Evolutionary conservation across 2,797 vertebrate genomes (phyloP).

Genomic region (Decapterus maruadsi): DNA sequence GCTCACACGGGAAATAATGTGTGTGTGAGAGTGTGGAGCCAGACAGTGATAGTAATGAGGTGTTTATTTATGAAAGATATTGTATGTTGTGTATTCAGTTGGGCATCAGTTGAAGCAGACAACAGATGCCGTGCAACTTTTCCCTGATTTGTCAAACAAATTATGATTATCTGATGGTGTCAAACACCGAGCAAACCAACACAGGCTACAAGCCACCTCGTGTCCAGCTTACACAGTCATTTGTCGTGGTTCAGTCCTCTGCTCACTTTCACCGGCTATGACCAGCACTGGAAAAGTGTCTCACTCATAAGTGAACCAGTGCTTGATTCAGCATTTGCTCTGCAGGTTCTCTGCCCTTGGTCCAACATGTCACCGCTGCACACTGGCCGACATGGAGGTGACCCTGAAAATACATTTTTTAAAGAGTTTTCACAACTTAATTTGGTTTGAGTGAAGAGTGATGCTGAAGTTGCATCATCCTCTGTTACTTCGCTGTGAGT

Average conservation of each 20-base stretch:
- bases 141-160: slow-evolving; percentile 55
- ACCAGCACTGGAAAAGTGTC: slow-evolving; percentile 16
- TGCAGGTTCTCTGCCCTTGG: not conserved
- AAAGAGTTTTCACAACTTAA: slow-evolving; percentile 21
- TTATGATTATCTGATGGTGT: slow-evolving; percentile 40
- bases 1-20: slow-evolving; percentile 36
- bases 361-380: slow-evolving; percentile 6
- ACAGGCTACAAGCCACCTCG: slow-evolving; percentile 13
- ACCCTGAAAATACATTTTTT: slow-evolving; percentile 14
- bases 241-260: slow-evolving; percentile 1
- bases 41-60: slow-evolving; percentile 60
- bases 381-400: slow-evolving; percentile 33
- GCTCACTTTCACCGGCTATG: slow-evolving; percentile 27
- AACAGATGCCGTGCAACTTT: slow-evolving; percentile 48
- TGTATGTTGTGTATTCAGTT: slow-evolving; percentile 60
- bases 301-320: slow-evolving; percentile 1
- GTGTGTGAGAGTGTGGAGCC: slow-evolving; percentile 23
- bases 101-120: slow-evolving; percentile 49
- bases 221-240: slow-evolving; percentile 11
- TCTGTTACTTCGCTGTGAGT: slow-evolving; percentile 3
- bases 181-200: slow-evolving; percentile 19
- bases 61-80: slow-evolving; percentile 53
- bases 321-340: not conserved
- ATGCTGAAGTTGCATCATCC: slow-evolving; percentile 31
- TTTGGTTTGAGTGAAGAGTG: slow-evolving; percentile 24